Evolutionary conservation across 2,888 invertebrate species (phyloP).

Genomic region (Trichopoda pennipes): DNA sequence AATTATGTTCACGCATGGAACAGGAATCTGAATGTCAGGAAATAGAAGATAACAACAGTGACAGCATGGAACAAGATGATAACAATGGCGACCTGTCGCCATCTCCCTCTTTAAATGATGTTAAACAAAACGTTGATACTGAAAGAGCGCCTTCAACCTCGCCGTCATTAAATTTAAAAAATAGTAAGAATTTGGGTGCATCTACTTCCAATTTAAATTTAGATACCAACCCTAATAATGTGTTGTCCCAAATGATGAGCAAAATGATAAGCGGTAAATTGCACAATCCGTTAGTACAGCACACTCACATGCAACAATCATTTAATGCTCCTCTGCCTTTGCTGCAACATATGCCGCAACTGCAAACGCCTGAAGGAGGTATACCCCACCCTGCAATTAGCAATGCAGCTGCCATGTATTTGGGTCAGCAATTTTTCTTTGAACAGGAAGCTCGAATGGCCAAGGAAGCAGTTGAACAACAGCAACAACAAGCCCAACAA

Average conservation of each 20-base stretch:
- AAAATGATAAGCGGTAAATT: constrained; percentile 86
- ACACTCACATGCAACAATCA: constrained; percentile 83
- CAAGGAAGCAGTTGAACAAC: constrained; percentile 84
- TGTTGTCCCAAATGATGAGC: constrained; percentile 85
- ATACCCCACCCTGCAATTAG: constrained; percentile 85
- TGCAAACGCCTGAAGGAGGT: constrained; percentile 74
- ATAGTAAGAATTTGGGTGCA: constrained; percentile 60
- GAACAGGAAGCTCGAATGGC: constrained; percentile 90
- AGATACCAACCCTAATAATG: constrained; percentile 78
- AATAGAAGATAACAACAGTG: constrained; percentile 88
- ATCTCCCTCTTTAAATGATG: constrained; percentile 73
- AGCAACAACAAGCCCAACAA: constrained; percentile 81
- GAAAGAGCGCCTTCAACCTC: constrained; percentile 74
- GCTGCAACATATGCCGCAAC: constrained; percentile 82
- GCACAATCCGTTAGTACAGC: constrained; percentile 82
- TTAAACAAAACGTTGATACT: constrained; percentile 41
- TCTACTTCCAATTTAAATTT: constrained; percentile 61
- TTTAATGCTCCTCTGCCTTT: constrained; percentile 84
- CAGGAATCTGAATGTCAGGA: constrained; percentile 89
- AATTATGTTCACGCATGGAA: constrained; percentile 92
- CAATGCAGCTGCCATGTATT: constrained; percentile 87
- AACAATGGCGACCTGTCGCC: constrained; percentile 75
- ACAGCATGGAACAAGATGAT: constrained; percentile 83
- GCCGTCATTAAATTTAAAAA: constrained; percentile 71
- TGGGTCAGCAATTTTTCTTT: constrained; percentile 89